Conservation (phyloP, 64 coral and sea anemone species). For the Catalaphyllia jardinei region DNA sequence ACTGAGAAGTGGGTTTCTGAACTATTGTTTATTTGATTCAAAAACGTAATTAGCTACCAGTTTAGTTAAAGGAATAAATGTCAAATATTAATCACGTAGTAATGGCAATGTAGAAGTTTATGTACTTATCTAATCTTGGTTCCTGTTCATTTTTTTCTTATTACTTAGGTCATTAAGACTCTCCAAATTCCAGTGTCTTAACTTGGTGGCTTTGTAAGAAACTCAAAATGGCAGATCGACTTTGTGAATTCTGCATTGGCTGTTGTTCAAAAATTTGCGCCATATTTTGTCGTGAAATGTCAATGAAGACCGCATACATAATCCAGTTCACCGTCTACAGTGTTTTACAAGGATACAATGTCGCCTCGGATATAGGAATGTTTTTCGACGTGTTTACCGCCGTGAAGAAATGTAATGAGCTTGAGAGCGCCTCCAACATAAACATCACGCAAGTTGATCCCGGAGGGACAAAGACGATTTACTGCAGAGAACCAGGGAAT, state of each 20-base stretch:
- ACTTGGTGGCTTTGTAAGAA: too few species aligned
- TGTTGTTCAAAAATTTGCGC: slow-evolving; percentile 31
- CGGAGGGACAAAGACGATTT: not conserved
- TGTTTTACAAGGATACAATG: slow-evolving; percentile 65
- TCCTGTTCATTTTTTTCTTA: not conserved
- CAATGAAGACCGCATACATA: slow-evolving; percentile 37
- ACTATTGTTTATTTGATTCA: not conserved
- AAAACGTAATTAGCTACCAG: not conserved
- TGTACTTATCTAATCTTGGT: not conserved
- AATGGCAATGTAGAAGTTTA: not conserved
- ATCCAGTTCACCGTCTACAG: slow-evolving; percentile 58
- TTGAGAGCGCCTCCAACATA: not conserved
- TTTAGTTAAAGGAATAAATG: not conserved
- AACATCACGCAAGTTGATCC: slow-evolving; percentile 18
- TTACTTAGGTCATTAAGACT: not conserved
- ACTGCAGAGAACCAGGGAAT: slow-evolving; percentile 22
- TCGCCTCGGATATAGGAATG: slow-evolving; percentile 49
- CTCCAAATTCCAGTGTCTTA: not conserved
- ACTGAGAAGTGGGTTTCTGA: too few species aligned
- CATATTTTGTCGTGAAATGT: slow-evolving; percentile 35
- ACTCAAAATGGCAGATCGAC: slow-evolving; percentile 56
- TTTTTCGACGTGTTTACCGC: slow-evolving; percentile 52
- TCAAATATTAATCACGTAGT: not conserved
- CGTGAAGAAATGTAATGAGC: slow-evolving; percentile 31
- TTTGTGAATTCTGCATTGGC: slow-evolving; percentile 41